phyloP scores from a whole-genome alignment of 2,797 vertebrate genomes.

The Lycodopsis pacificus region DNA sequence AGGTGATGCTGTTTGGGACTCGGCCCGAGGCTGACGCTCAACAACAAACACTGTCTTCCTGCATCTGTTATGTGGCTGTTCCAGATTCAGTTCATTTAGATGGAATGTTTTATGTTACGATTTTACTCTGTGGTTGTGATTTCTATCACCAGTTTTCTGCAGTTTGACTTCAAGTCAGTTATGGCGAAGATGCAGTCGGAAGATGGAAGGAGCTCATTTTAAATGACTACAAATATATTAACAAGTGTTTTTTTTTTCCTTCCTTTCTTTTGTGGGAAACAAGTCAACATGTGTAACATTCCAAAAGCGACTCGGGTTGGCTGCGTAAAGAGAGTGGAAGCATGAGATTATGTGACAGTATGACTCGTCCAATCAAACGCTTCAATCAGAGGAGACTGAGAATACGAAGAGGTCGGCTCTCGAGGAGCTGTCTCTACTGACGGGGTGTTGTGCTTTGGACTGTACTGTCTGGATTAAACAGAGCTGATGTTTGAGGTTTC shows the following conservation, averaged over 20 bases:
- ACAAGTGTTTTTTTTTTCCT: constrained; percentile 10
- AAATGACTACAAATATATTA: constrained; percentile 25
- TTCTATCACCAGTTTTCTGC: constrained; percentile 25
- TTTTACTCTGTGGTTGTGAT: constrained; percentile 28
- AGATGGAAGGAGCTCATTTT: constrained; percentile 29
- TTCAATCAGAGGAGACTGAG: constrained; percentile 24
- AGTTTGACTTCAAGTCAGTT: constrained; percentile 32
- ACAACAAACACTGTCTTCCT: constrained; percentile 72
- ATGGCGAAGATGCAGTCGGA: constrained; percentile 30
- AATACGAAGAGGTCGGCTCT: constrained; percentile 2
- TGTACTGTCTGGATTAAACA: constrained; percentile 52
- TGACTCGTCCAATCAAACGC: constrained; percentile 25
- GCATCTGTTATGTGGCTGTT: constrained; percentile 55
- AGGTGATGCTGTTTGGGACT: constrained; percentile 56
- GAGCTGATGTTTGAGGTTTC: constrained; percentile 29
- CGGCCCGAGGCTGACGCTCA: constrained; percentile 23
- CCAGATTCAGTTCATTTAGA: constrained; percentile 39
- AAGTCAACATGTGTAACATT: constrained; percentile 69
- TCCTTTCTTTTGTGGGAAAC: constrained; percentile 27
- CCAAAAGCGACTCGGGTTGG: constrained; percentile 59
- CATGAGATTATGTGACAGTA: constrained; percentile 29
- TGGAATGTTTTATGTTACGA: constrained; percentile 40
- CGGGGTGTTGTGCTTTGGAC: constrained; percentile 34
- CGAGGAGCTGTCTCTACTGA: constrained; percentile 15
- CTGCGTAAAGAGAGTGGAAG: constrained; percentile 32